A percentile compares a stretch with the other conserved stretches of the same genome.
Evolutionary conservation across 2,797 vertebrate genomes (phyloP).

Genomic region (Sparidentex hasta): DNA sequence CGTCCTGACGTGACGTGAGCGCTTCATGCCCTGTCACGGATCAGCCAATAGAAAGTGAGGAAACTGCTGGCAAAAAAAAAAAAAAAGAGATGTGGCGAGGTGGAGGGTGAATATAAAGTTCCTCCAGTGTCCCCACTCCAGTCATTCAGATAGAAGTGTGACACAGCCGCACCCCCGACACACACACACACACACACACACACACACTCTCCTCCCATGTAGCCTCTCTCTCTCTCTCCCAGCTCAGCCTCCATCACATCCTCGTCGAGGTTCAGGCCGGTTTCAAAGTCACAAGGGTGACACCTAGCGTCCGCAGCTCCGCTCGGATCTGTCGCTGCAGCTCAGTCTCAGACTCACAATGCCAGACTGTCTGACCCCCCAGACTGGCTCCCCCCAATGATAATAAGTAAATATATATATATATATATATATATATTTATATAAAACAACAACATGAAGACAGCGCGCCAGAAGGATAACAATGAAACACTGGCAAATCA

Average conservation of each 20-base stretch:
- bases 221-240: constrained; percentile 14
- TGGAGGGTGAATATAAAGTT: constrained; percentile 27
- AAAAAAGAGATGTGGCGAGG: no score
- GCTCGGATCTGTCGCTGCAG: constrained; percentile 42
- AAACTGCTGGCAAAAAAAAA: neutral
- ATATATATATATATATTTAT: constrained; percentile 34
- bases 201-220: constrained; percentile 21
- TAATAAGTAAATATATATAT: constrained; percentile 29
- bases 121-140: constrained; percentile 28
- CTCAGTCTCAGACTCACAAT: neutral
- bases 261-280: constrained; percentile 60
- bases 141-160: constrained; percentile 56
- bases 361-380: constrained; percentile 57
- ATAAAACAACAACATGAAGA: neutral
- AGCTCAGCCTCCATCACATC: constrained; percentile 63
- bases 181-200: constrained; percentile 14
- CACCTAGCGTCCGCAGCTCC: constrained; percentile 85
- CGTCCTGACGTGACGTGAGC: neutral
- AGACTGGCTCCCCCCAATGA: constrained; percentile 38
- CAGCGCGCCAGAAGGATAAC: constrained; percentile 55
- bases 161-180: constrained; percentile 23
- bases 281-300: constrained; percentile 89
- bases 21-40: constrained; percentile 6
- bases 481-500: constrained; percentile 61
- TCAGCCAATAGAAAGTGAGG: neutral